Percentiles rank a stretch among this genome's conserved stretches.
Evolutionary conservation across 1,140 invertebrate species (phyloP).

Genomic region (Pogonomyrmex californicus): DNA sequence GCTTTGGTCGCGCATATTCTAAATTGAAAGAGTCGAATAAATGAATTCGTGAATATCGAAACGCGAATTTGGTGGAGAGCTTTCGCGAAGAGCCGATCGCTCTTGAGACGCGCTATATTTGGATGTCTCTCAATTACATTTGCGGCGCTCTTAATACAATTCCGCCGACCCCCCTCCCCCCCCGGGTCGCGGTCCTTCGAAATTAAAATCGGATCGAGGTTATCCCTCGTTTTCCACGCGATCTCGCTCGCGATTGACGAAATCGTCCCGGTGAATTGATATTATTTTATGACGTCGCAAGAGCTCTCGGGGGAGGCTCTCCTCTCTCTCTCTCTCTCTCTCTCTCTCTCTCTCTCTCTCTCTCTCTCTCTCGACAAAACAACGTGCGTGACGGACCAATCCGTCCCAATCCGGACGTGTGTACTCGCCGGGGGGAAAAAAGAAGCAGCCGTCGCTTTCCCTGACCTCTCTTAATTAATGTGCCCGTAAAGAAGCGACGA

Average conservation of each 20-base stretch:
- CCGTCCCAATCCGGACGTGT: neutral
- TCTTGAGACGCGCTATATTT: too few species aligned
- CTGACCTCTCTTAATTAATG: constrained; percentile 61
- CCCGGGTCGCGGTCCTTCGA: neutral
- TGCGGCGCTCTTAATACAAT: constrained; percentile 18
- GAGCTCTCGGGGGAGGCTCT: neutral
- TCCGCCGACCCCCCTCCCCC: neutral
- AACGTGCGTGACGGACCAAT: constrained; percentile 12
- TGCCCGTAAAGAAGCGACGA: constrained; percentile 25
- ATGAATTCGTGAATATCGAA: too few species aligned
- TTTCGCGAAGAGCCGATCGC: too few species aligned
- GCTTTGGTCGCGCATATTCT: too few species aligned
- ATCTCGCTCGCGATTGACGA: constrained; percentile 26
- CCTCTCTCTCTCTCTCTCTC: too few species aligned
- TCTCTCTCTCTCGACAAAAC: constrained; percentile 25
- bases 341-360: too few species aligned
- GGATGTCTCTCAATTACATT: too few species aligned
- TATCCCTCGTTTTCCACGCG: neutral
- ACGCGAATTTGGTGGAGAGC: too few species aligned
- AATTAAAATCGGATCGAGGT: constrained; percentile 44
- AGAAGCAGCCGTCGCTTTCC: constrained; percentile 21
- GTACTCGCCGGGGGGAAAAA: neutral
- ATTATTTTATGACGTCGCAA: constrained; percentile 17
- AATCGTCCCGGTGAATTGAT: constrained; percentile 20
- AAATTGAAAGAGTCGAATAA: too few species aligned